phyloP scores from a whole-genome alignment of 2,113 vertebrate genomes.

The Heterocephalus glaber region DNA sequence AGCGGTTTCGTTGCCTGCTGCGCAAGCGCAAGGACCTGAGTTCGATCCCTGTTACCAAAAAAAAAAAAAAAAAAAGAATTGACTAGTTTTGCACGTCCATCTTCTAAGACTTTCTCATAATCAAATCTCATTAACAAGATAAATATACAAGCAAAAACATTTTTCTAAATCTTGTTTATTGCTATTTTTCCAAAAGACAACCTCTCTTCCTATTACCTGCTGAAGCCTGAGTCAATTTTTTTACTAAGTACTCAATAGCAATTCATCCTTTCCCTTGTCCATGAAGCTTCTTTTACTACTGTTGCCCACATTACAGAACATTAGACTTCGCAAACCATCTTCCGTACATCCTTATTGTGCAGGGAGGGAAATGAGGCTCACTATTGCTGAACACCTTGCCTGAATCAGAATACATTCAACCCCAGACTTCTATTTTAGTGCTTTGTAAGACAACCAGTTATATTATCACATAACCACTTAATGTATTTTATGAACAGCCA shows the following conservation, averaged over 20 bases:
- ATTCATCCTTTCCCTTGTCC: neutral
- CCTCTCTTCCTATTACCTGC: conserved; percentile 31
- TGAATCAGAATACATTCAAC: neutral
- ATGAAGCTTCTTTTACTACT: neutral
- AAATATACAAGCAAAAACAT: neutral
- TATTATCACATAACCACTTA: neutral
- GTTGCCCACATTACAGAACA: neutral
- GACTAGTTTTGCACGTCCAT: neutral
- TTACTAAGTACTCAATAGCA: conserved; percentile 42
- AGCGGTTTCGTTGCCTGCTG: no score
- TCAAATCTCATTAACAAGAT: conserved; percentile 43
- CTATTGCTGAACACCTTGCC: neutral
- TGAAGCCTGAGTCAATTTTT: conserved; percentile 51
- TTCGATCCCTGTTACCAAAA: no score
- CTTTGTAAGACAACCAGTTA: conserved; percentile 24
- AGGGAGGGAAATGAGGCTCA: conserved; percentile 12
- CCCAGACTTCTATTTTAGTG: neutral
- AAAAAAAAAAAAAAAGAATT: no score
- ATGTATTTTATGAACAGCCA: conserved; percentile 12
- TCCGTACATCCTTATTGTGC: neutral
- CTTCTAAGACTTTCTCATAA: conserved; percentile 35
- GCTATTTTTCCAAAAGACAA: conserved; percentile 43
- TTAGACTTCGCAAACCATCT: neutral
- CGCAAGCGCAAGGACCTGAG: no score
- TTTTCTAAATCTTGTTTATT: conserved; percentile 34